Base-by-base conservation (phyloP, 2,888 invertebrate species). In the Sarcophaga carnaria region DNA sequence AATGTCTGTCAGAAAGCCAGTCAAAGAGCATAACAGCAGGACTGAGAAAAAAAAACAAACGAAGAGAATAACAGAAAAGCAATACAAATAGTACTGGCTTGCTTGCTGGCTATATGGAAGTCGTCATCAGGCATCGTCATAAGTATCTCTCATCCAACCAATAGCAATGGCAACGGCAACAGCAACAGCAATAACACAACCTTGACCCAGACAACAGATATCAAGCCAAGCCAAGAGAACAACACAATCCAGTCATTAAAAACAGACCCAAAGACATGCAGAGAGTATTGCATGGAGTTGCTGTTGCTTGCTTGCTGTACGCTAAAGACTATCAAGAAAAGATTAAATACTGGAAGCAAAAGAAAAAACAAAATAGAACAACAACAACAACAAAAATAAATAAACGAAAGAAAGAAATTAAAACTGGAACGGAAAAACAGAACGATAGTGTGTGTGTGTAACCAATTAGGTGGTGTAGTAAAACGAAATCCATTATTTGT, bases 191-290 rank as follows among this genome's bases (percentile, higher is more conserved):
- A 54, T 74, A 62, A 25, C 70, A 82, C 72, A 89, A 88, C 88
- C 88, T 89, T 89, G 89, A 89, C 89, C 89, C 84, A 88, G 80
- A 88, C 83, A 85, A 88, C 83, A 85, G 60, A 66, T 49, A 80
- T 77, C 8, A 75, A 83, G 78, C 59, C 75, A 60, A 72, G 49
- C 82, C 75, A 67, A 47, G 62, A 69, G 37, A 79, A 47, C 69
- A 69, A 64, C 59, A 64, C 37, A 74, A 27, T 54, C 54, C 45
- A 80, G 76, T 71, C 80, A 77, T 76, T 76, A 76, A 84, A 54
- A 76, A 54, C 27, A 37, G 49, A 62, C 6, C 71, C 37, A 77
- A 85, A 80, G 71, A 70, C 49, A 71, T 64, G 63, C 22, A 85
- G 59, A 85, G 59, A 71, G 27, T 49, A 25, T 45, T 67, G 37